Evolutionary conservation across 1,140 invertebrate genomes (phyloP).

Genomic region (Cherax quadricarinatus): DNA sequence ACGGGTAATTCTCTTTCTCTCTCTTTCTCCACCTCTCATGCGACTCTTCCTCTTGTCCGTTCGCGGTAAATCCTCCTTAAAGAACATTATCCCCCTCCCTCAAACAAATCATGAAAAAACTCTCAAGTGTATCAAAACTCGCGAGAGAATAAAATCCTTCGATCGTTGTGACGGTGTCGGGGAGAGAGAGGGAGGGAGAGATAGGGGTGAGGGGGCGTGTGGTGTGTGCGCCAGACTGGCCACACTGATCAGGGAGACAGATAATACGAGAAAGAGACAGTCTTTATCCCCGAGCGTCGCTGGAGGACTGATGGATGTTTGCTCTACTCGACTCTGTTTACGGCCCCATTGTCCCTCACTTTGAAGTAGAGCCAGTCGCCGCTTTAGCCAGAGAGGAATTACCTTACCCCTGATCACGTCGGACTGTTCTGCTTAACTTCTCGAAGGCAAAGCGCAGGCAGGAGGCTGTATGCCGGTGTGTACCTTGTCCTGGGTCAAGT

Average conservation of each 20-base stretch:
- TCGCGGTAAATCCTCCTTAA: not conserved
- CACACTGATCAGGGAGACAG: not conserved
- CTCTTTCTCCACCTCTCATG: not conserved
- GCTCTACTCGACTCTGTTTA: slow-evolving; percentile 25
- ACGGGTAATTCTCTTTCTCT: too few species aligned
- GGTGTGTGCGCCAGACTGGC: not conserved
- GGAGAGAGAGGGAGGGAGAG: not conserved
- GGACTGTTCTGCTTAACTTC: too few species aligned
- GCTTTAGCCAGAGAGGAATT: too few species aligned
- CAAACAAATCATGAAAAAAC: not conserved
- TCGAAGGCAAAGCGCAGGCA: too few species aligned
- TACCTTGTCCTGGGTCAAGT: too few species aligned
- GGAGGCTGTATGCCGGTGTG: too few species aligned
- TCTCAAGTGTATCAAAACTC: slow-evolving; percentile 1
- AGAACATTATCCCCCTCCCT: not conserved
- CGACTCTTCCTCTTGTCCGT: not conserved
- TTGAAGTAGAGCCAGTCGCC: slow-evolving; percentile 27
- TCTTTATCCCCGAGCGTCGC: slow-evolving; percentile 39
- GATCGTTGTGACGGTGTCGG: not conserved
- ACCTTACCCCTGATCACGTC: too few species aligned
- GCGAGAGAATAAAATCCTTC: not conserved
- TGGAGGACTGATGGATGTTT: slow-evolving; percentile 38
- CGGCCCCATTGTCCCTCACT: slow-evolving; percentile 36
- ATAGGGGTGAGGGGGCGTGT: not conserved
- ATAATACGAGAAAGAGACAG: slow-evolving; percentile 30